Percentiles rank a stretch among this genome's conserved stretches.
Evolutionary conservation across 2,113 vertebrate species (phyloP).

Genomic region (Hippocampus guttulatus): DNA sequence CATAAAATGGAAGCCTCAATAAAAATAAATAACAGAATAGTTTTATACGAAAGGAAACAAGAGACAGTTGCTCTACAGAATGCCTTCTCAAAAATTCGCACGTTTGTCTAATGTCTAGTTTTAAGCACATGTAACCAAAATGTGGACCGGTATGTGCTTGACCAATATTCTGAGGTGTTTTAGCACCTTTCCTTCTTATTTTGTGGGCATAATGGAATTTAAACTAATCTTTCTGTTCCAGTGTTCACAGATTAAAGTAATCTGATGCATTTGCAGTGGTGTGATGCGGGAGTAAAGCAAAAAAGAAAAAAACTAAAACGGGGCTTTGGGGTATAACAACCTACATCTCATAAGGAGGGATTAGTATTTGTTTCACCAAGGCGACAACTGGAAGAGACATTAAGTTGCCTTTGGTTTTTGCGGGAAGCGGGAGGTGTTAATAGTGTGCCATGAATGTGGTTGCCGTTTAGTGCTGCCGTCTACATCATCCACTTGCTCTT

Average conservation of each 20-base stretch:
- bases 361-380: slow-evolving; percentile 68
- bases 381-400: slow-evolving; percentile 58
- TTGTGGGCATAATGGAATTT: slow-evolving; percentile 57
- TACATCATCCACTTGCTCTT: slow-evolving; percentile 31
- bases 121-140: slow-evolving; percentile 34
- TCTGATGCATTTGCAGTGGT: slow-evolving; percentile 58
- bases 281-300: slow-evolving; percentile 58
- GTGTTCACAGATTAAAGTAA: slow-evolving; percentile 71
- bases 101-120: neutral
- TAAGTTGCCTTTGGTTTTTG: slow-evolving; percentile 42
- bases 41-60: neutral
- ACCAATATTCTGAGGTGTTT: neutral
- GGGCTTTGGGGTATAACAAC: slow-evolving; percentile 40
- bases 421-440: slow-evolving; percentile 35
- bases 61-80: slow-evolving; percentile 43
- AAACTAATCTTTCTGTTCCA: slow-evolving; percentile 69
- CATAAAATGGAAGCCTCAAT: slow-evolving; percentile 13
- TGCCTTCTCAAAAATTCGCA: slow-evolving; percentile 3
- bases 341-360: slow-evolving; percentile 66
- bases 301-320: slow-evolving; percentile 33
- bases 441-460: slow-evolving; percentile 31
- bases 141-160: neutral
- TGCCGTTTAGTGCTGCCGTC: slow-evolving; percentile 40
- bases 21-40: slow-evolving; percentile 14
- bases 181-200: slow-evolving; percentile 16